These are phyloP conservation scores for Passer montanus DNA, from an alignment of 2,113 vertebrate species.

Conservation along the genomic window DNA sequence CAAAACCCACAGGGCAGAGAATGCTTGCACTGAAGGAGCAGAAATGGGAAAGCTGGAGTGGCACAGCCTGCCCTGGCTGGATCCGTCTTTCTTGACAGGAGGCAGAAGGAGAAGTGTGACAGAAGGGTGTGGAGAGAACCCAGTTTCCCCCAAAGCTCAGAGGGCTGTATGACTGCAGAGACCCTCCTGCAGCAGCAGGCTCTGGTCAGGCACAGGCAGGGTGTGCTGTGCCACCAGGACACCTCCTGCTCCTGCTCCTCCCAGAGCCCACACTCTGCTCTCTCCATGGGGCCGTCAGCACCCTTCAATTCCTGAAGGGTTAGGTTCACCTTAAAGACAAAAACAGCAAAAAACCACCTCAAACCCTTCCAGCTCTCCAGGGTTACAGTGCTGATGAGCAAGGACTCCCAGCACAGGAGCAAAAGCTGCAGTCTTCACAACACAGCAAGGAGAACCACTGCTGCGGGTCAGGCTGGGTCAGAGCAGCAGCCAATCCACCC, in stretches of 20 bases:
- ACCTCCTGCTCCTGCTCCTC: background rate
- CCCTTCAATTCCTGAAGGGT: background rate
- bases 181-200: background rate
- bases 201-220: background rate
- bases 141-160: background rate
- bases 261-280: background rate
- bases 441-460: background rate
- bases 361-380: background rate
- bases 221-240: background rate
- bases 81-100: rapidly evolving
- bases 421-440: background rate
- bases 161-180: background rate
- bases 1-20: background rate
- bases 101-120: background rate
- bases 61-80: background rate
- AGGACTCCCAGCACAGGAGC: background rate
- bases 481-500: background rate
- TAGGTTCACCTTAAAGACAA: background rate
- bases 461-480: background rate
- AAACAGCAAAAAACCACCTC: background rate
- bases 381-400: rapidly evolving
- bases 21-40: rapidly evolving
- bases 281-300: background rate
- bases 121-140: background rate
- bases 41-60: background rate